Evolutionary conservation across 2,797 vertebrate species (phyloP).

Genomic region (Sorex maritimensis): DNA sequence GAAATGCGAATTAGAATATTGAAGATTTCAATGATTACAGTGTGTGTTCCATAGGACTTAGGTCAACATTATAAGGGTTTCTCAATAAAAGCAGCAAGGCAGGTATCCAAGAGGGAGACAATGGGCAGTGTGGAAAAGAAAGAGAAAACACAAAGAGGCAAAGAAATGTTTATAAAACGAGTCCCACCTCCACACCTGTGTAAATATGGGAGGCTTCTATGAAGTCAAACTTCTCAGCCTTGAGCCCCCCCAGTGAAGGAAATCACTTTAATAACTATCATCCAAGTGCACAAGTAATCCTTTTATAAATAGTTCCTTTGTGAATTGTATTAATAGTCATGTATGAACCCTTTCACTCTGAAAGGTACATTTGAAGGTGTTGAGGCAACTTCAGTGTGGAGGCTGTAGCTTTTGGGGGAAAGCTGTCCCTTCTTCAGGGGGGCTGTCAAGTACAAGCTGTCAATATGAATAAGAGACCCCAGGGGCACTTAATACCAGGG

Average conservation of each 20-base stretch:
- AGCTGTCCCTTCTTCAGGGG: not conserved
- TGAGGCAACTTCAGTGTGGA: conserved; percentile 43
- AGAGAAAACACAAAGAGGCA: conserved; percentile 43
- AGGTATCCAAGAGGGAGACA: not conserved
- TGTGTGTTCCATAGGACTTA: not conserved
- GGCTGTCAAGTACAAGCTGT: conserved; percentile 28
- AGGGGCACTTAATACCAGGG: not conserved
- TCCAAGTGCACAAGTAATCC: conserved; percentile 1
- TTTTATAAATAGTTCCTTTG: conserved; percentile 69
- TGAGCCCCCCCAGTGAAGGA: conserved; percentile 51
- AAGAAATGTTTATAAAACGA: not conserved
- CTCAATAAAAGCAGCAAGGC: no score
- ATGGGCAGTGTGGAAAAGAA: not conserved
- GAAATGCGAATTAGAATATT: not conserved
- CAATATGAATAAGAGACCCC: conserved; percentile 37
- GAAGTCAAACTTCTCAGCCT: conserved; percentile 56
- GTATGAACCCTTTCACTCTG: conserved; percentile 53
- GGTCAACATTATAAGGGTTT: not conserved
- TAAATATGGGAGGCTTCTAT: conserved; percentile 21
- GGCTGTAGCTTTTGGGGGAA: conserved; percentile 52
- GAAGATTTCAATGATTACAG: not conserved
- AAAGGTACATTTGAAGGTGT: conserved; percentile 67
- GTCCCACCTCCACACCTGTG: not conserved
- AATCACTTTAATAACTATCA: conserved; percentile 69
- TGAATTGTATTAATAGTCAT: conserved; percentile 66